These are phyloP conservation scores for Chrysolina americana DNA, from an alignment of 2,888 invertebrate genomes.

Conservation along the genomic window DNA sequence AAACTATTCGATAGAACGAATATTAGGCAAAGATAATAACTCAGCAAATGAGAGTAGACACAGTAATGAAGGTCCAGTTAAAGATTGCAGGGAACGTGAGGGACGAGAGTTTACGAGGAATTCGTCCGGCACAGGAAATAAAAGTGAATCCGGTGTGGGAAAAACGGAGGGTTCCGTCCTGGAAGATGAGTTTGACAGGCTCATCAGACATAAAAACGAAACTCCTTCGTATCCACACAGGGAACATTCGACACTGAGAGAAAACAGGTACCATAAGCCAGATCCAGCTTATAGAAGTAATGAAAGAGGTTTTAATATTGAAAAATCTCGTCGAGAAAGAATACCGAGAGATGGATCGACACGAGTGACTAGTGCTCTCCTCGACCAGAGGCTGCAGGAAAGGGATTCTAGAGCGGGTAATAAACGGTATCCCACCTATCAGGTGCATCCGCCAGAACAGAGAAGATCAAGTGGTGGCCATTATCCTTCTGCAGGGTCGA, in stretches of 20 bases:
- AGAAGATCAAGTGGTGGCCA: background rate
- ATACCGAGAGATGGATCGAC: background rate
- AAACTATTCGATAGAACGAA: constrained; percentile 11
- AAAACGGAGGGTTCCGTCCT: background rate
- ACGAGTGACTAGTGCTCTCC: background rate
- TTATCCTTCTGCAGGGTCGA: constrained; percentile 2
- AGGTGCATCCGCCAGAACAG: background rate
- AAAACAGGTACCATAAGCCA: background rate
- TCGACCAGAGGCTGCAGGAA: background rate
- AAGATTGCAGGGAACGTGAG: constrained; percentile 3
- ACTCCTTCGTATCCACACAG: background rate
- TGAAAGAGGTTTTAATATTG: background rate
- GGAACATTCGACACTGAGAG: background rate
- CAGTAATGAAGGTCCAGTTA: background rate
- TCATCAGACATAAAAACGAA: background rate
- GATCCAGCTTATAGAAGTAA: background rate
- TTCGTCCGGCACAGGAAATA: background rate
- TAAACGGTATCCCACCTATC: background rate
- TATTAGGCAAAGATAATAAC: background rate
- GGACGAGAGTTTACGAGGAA: background rate
- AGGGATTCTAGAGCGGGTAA: background rate
- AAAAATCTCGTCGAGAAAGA: background rate
- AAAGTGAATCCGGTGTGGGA: background rate
- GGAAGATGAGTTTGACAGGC: constrained; percentile 1
- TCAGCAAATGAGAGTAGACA: background rate